These are phyloP conservation scores for Pseudomyrmex sp. DNA, from an alignment of 1,140 invertebrate species.

Conservation along the genomic window DNA sequence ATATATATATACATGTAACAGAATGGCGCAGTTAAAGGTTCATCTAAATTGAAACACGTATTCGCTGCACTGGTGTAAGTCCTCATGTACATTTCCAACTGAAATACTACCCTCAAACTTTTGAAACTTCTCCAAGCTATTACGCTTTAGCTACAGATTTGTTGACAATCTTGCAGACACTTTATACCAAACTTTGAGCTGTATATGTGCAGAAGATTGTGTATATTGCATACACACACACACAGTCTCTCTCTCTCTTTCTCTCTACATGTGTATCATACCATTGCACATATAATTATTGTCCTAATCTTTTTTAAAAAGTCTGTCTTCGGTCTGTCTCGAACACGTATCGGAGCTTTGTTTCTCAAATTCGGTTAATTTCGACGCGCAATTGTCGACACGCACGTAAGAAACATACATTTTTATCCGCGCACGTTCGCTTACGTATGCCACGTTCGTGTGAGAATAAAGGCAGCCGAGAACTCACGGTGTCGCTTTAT, in stretches of 20 bases:
- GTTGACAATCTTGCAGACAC: conserved; percentile 1
- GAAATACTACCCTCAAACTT: conserved; percentile 50
- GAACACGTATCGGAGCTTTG: too few species aligned
- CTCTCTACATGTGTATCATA: too few species aligned
- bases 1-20: conserved; percentile 35
- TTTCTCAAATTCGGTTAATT: too few species aligned
- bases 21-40: conserved; percentile 51
- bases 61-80: background rate
- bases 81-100: conserved; percentile 24
- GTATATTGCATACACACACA: background rate
- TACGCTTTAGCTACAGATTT: conserved; percentile 29
- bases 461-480: conserved; percentile 36
- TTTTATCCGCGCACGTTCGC: background rate
- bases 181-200: conserved; percentile 21
- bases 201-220: background rate
- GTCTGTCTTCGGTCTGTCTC: too few species aligned
- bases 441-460: conserved; percentile 45
- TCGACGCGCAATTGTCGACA: background rate
- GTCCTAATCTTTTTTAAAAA: too few species aligned
- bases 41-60: conserved; percentile 50
- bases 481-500: conserved; percentile 45
- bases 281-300: too few species aligned
- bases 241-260: background rate
- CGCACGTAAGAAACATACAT: background rate
- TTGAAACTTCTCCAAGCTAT: conserved; percentile 51